Conservation (phyloP, 2,113 vertebrate genomes). For the Paralichthys olivaceus region DNA sequence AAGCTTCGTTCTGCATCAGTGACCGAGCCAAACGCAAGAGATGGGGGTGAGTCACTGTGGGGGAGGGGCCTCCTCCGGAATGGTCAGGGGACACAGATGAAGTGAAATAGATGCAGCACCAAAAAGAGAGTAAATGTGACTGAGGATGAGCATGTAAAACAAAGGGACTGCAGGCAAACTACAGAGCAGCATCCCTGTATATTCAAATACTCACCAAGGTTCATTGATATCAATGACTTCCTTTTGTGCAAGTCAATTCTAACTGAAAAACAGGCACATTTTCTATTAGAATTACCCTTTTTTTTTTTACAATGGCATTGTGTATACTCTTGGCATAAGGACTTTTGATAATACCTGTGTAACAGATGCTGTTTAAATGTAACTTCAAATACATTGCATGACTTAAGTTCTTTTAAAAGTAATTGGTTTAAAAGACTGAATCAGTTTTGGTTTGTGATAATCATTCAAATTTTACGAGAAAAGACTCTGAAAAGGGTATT, state of each 20-base stretch:
- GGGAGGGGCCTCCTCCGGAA: conserved; percentile 77
- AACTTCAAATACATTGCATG: background rate
- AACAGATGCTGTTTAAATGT: background rate
- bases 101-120: conserved; percentile 74
- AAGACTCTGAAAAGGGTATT: conserved; percentile 2
- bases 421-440: background rate
- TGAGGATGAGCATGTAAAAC: conserved; percentile 30
- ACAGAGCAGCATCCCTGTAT: background rate
- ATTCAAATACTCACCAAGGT: background rate
- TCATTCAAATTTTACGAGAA: background rate
- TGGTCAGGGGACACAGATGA: conserved; percentile 77
- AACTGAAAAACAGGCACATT: background rate
- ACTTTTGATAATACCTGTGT: background rate
- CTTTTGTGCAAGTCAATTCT: background rate
- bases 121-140: conserved; percentile 53
- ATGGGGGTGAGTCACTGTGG: conserved; percentile 79
- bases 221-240: background rate
- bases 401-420: background rate
- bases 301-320: background rate
- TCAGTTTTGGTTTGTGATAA: background rate
- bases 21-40: conserved; percentile 77
- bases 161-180: background rate
- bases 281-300: background rate
- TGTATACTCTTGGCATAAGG: background rate
- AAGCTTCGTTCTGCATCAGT: conserved; percentile 82